Percentiles rank a stretch among this genome's conserved stretches.
Conservation (phyloP, 2,888 invertebrate genomes). For the Phalera bucephala region DNA sequence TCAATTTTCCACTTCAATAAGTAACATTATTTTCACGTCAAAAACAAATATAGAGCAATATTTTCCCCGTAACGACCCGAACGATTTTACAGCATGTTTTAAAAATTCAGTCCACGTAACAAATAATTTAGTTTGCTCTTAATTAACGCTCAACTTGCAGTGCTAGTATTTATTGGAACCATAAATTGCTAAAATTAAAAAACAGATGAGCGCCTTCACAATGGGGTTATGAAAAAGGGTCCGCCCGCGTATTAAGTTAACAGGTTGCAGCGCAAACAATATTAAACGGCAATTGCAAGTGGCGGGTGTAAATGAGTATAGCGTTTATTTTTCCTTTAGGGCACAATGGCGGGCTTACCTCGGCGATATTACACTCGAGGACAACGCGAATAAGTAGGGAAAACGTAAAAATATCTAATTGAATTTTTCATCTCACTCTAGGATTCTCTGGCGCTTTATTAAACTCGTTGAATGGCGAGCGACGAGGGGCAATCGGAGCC, state of each 20-base stretch:
- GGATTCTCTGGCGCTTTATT: constrained; percentile 56
- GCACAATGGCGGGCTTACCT: constrained; percentile 40
- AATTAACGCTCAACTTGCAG: not conserved
- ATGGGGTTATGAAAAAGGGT: constrained; percentile 18
- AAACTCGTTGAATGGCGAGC: constrained; percentile 56
- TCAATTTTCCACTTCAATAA: too few species aligned
- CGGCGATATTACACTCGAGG: constrained; percentile 46
- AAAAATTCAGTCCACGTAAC: constrained; percentile 5
- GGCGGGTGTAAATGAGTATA: constrained; percentile 52
- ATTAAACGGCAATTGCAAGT: constrained; percentile 52
- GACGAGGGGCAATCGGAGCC: constrained; percentile 55
- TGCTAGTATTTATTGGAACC: not conserved
- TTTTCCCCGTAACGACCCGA: too few species aligned
- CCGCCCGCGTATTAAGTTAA: constrained; percentile 28
- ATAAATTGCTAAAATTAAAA: constrained; percentile 11
- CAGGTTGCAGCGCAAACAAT: constrained; percentile 45
- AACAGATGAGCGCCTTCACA: constrained; percentile 4
- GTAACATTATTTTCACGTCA: too few species aligned
- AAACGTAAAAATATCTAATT: constrained; percentile 62
- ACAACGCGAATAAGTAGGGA: constrained; percentile 46
- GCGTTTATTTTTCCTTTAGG: constrained; percentile 46
- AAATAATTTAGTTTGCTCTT: not conserved
- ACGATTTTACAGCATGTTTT: too few species aligned
- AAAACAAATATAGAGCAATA: too few species aligned
- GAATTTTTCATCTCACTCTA: constrained; percentile 65